These are phyloP conservation scores for Gastrophysa polygoni DNA, from an alignment of 2,888 invertebrate species.

Conservation along the genomic window DNA sequence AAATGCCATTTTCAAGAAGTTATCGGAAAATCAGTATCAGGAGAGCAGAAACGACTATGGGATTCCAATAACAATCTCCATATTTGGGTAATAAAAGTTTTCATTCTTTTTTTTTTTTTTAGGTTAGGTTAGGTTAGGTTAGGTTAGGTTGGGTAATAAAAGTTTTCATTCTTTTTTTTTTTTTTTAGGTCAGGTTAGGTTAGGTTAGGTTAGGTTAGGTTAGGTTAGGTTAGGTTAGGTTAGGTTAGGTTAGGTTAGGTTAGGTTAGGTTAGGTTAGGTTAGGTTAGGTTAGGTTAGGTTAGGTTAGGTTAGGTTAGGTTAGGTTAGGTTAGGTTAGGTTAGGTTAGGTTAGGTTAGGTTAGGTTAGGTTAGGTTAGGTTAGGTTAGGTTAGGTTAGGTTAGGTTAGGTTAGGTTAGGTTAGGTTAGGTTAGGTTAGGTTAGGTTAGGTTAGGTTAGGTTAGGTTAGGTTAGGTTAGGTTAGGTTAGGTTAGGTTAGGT, in stretches of 20 bases:
- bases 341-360: conserved; percentile 10
- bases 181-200: neutral
- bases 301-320: conserved; percentile 10
- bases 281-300: conserved; percentile 5
- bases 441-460: neutral
- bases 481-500: neutral
- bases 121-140: neutral
- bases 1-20: too few species aligned
- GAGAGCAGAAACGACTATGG: too few species aligned
- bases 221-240: neutral
- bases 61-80: too few species aligned
- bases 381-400: conserved; percentile 10
- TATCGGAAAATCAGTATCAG: too few species aligned
- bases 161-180: too few species aligned
- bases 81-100: too few species aligned
- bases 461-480: neutral
- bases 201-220: neutral
- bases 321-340: conserved; percentile 8
- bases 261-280: conserved; percentile 3
- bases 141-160: neutral
- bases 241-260: neutral
- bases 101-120: neutral
- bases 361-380: conserved; percentile 9
- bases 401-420: conserved; percentile 9
- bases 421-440: conserved; percentile 2